Evolutionary conservation across 2,113 vertebrate genomes (phyloP).

Genomic region (Xiphophorus couchianus): DNA sequence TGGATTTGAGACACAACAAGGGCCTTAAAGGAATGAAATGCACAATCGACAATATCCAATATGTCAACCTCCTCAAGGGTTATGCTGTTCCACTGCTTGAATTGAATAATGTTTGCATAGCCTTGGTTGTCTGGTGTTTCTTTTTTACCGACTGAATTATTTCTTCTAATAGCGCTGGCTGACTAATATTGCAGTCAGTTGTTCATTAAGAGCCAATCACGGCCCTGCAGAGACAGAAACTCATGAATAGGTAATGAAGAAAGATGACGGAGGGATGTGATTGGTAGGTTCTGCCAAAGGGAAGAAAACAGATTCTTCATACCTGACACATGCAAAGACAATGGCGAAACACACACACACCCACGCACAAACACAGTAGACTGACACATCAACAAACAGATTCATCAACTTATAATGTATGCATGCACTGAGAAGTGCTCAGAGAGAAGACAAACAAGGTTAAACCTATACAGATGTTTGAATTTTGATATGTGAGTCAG

Average conservation of each 20-base stretch:
- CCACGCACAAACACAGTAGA: not conserved
- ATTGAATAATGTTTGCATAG: constrained; percentile 66
- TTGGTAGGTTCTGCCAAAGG: constrained; percentile 62
- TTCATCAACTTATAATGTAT: constrained; percentile 11
- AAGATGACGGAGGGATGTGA: constrained; percentile 68
- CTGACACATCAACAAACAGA: not conserved
- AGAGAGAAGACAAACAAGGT: not conserved
- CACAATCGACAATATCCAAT: constrained; percentile 54
- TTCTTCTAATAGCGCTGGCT: constrained; percentile 57
- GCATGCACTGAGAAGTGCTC: not conserved
- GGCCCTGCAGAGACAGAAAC: constrained; percentile 73
- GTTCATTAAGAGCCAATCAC: constrained; percentile 77
- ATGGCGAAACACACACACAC: constrained; percentile 6
- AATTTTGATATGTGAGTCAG: not conserved
- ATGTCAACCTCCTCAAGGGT: constrained; percentile 59
- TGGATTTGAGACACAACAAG: constrained; percentile 33
- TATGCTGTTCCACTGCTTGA: constrained; percentile 35
- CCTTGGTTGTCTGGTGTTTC: constrained; percentile 58
- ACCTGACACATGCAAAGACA: constrained; percentile 45
- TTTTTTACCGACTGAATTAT: constrained; percentile 68
- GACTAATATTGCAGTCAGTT: constrained; percentile 71
- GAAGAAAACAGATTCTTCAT: constrained; percentile 59
- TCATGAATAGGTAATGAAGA: constrained; percentile 77
- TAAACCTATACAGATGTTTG: not conserved
- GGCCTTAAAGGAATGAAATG: constrained; percentile 53